A percentile compares a stretch with the other conserved stretches of the same genome.
Conservation (phyloP, 2,113 vertebrate species). For the Lasiurus cinereus region DNA sequence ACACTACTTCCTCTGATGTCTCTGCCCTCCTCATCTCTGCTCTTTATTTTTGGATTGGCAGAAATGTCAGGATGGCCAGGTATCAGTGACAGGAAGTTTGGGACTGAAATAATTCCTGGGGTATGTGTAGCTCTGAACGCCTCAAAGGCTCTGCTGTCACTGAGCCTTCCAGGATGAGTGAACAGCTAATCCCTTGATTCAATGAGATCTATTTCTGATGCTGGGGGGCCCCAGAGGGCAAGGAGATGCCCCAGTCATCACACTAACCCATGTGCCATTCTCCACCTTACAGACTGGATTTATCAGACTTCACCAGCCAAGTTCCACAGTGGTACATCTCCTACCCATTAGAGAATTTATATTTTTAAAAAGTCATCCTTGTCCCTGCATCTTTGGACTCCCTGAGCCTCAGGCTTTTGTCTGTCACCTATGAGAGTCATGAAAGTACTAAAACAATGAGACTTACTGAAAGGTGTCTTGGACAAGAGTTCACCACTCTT, state of each 20-base stretch:
- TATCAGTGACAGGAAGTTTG: constrained; percentile 94
- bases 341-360: not conserved
- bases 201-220: constrained; percentile 72
- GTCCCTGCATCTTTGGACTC: not conserved
- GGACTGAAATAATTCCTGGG: constrained; percentile 81
- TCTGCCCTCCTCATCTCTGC: constrained; percentile 69
- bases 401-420: not conserved
- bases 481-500: not conserved
- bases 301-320: not conserved
- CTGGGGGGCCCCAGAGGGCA: constrained; percentile 14
- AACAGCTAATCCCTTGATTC: constrained; percentile 81
- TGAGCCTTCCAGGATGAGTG: constrained; percentile 30
- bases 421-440: not conserved
- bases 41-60: constrained; percentile 81
- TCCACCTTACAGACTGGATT: not conserved
- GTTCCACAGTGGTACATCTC: not conserved
- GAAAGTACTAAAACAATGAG: not conserved
- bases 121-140: constrained; percentile 54
- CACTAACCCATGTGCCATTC: not conserved
- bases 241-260: constrained; percentile 18
- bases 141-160: constrained; percentile 67
- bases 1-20: constrained; percentile 74
- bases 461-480: not conserved
- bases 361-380: not conserved
- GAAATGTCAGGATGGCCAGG: constrained; percentile 86